phyloP scores from a whole-genome alignment of 1,140 invertebrate species.

The Sminthurides bifidus region DNA sequence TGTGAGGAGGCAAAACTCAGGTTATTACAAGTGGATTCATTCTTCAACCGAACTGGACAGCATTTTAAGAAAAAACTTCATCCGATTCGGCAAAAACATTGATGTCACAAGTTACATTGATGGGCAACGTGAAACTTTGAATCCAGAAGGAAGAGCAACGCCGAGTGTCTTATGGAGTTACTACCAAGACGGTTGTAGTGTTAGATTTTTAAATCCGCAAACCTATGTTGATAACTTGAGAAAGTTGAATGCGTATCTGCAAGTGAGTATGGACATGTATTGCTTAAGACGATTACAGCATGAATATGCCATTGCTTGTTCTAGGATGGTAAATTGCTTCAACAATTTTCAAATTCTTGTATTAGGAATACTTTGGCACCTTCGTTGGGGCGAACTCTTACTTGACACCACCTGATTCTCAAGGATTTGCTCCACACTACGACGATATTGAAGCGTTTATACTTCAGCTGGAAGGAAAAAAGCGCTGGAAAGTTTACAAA shows the following conservation, averaged over 20 bases:
- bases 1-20: constrained; percentile 47
- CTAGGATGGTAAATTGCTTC: not conserved
- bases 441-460: constrained; percentile 99
- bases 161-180: constrained; percentile 80
- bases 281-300: not conserved
- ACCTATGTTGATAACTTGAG: constrained; percentile 57
- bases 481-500: constrained; percentile 83
- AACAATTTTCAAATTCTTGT: not conserved
- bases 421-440: constrained; percentile 96
- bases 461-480: constrained; percentile 88
- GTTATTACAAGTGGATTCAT: constrained; percentile 62
- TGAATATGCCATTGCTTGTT: not conserved
- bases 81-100: constrained; percentile 74
- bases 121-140: constrained; percentile 68
- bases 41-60: constrained; percentile 62
- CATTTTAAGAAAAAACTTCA: constrained; percentile 50
- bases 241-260: constrained; percentile 57
- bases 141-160: constrained; percentile 55
- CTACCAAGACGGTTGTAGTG: constrained; percentile 77
- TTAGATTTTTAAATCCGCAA: constrained; percentile 88
- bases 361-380: constrained; percentile 72
- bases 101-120: constrained; percentile 78
- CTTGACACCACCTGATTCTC: constrained; percentile 84
- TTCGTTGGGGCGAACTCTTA: constrained; percentile 92
- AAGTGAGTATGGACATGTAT: constrained; percentile 39